Evolutionary conservation across 2,113 vertebrate species (phyloP), one percentile per base, ranked within the genome.

Genomic region (Leuciscus idus): DNA sequence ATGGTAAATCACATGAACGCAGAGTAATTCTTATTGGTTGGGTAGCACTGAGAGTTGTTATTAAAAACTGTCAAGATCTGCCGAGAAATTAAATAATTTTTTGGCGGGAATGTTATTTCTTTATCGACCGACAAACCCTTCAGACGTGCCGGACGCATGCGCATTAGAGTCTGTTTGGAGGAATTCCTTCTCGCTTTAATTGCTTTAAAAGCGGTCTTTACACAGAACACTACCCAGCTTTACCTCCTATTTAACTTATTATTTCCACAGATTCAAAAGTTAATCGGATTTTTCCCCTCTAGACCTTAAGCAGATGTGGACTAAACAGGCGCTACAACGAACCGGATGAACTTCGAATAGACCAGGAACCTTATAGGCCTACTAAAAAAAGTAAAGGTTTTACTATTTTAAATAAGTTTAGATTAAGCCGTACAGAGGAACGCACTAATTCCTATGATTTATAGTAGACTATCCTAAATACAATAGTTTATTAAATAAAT

Each of bases 131-230:
- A 93, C 93, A 94, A 95, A 94, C 91, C 93, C 92, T 93, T 94
- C 93, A 91, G 94, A 95, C 94, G 91, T 91, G 95, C 94, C 95
- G 96, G 96, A 97, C 96, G 95, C 95, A 94, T 95, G 94, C 94
- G 94, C 94, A 96, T 96, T 96, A 94, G 95, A 94, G 95, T 95
- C 95, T 90, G 55, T 52, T 4, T 95, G 95, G 96, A 96, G 94
- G 95, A 96, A 97, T 96, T 96, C 95, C 95, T 95, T 95, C 96
- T 96, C 96, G 95, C 95, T 97, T 97, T 97, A 97, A 97, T 97
- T 97, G 96, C 96, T 96, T 97, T 96, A 96, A 96, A 96, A 96
- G 96, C 95, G 95, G 93, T 96, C 94, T 93, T 94, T 95, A 97
- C 96, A 97, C 97, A 96, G 95, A 97, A 95, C 95, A 95, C 94